Conservation (phyloP, 92 coral and sea anemone species). For the Parazoanthus atlanticus region DNA sequence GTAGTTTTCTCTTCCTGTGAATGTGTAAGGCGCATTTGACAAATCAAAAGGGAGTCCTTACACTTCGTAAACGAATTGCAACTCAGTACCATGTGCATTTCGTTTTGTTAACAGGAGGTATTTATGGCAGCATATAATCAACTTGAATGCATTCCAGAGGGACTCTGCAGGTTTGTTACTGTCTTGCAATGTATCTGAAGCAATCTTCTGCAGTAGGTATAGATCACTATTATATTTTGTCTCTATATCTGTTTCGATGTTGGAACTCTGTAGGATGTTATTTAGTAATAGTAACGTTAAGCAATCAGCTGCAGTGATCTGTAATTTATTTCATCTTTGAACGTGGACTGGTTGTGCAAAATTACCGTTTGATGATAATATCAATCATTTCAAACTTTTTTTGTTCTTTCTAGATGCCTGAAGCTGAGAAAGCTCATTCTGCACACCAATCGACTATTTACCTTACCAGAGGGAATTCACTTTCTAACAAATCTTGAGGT, state of each 20-base stretch:
- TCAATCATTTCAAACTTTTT: neutral
- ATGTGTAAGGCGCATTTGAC: neutral
- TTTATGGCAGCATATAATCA: conserved; percentile 98
- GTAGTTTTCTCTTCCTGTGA: neutral
- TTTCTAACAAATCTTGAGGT: conserved; percentile 92
- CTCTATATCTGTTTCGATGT: neutral
- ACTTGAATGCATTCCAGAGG: conserved; percentile 98
- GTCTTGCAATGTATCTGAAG: neutral
- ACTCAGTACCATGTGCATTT: neutral
- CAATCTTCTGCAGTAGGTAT: neutral
- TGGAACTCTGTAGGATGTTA: neutral
- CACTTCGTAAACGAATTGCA: neutral
- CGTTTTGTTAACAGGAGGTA: conserved; percentile 67
- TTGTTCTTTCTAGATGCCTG: conserved; percentile 68
- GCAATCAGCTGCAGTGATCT: neutral
- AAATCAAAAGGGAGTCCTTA: neutral
- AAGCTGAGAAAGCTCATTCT: conserved; percentile 91
- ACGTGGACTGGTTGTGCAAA: neutral
- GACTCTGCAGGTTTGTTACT: conserved; percentile 83
- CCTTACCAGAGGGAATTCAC: conserved; percentile 96
- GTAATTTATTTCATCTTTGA: neutral
- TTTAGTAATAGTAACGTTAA: too few species aligned
- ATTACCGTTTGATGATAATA: neutral
- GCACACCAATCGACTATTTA: conserved; percentile 91
- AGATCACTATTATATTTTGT: neutral